Percentiles rank a stretch among this genome's conserved stretches.
These are phyloP conservation scores for Dusona sp. DNA, from an alignment of 2,888 invertebrate species.

Conservation along the genomic window DNA sequence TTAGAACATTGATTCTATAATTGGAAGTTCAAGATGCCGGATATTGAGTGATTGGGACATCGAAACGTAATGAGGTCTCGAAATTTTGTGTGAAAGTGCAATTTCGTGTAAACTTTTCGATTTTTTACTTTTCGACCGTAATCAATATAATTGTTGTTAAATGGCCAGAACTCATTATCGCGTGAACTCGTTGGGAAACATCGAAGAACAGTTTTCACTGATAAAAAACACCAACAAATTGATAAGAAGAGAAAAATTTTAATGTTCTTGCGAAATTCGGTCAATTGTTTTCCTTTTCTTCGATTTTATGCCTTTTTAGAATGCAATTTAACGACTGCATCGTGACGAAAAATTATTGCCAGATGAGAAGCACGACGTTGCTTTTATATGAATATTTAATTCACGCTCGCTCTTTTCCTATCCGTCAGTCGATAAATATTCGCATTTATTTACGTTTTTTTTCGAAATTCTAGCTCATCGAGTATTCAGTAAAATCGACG, in stretches of 20 bases:
- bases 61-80: background rate
- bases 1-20: background rate
- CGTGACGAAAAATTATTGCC: conserved; percentile 72
- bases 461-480: conserved; percentile 73
- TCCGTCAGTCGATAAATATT: conserved; percentile 36
- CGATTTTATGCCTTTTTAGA: background rate
- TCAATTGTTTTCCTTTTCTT: background rate
- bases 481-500: conserved; percentile 81
- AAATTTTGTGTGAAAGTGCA: background rate
- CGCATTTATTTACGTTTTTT: conserved; percentile 33
- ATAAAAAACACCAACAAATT: background rate
- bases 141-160: conserved; percentile 36
- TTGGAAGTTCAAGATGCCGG: background rate
- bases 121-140: background rate
- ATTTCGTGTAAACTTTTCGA: background rate
- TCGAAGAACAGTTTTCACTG: background rate
- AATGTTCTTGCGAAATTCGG: background rate
- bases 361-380: conserved; percentile 64
- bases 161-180: conserved; percentile 3
- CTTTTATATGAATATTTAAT: conserved; percentile 65
- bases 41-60: background rate
- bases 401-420: conserved; percentile 17
- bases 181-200: background rate
- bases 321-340: conserved; percentile 1
- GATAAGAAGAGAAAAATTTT: background rate